Conservation (phyloP, 2,797 vertebrate species). For the Syngnathus rostellatus region DNA sequence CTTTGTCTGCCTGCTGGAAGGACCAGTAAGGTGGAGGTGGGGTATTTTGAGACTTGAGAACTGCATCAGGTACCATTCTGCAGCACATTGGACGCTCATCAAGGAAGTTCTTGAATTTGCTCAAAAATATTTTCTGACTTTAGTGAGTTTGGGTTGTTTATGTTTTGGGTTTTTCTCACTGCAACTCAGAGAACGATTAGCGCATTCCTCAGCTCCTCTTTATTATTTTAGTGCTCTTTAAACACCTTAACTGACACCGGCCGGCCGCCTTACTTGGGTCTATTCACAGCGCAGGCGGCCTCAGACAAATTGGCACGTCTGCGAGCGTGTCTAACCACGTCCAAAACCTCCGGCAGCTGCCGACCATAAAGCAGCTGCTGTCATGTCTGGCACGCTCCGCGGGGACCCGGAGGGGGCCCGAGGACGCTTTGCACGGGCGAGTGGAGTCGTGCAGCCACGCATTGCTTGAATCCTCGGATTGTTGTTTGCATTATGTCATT, state of each 20-base stretch:
- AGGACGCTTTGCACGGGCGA: slow-evolving; percentile 48
- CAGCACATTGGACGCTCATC: too few species aligned
- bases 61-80: too few species aligned
- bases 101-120: too few species aligned
- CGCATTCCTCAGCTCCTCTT: not conserved
- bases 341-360: slow-evolving; percentile 14
- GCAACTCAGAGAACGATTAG: not conserved
- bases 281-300: not conserved
- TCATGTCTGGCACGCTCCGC: slow-evolving; percentile 48
- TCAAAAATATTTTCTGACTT: too few species aligned
- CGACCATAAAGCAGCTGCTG: slow-evolving; percentile 51
- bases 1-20: slow-evolving; percentile 22
- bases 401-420: slow-evolving; percentile 52
- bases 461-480: slow-evolving; percentile 50
- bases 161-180: not conserved
- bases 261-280: not conserved
- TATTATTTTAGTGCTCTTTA: slow-evolving; percentile 2
- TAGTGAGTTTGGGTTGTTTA: not conserved
- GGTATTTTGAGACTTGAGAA: not conserved
- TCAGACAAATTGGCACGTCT: slow-evolving; percentile 4
- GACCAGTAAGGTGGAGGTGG: slow-evolving; percentile 19
- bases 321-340: not conserved
- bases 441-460: slow-evolving; percentile 47
- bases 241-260: not conserved
- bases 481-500: slow-evolving; percentile 1